A percentile compares a stretch with the other conserved stretches of the same genome.
These are phyloP conservation scores for Eustalomyia histrio DNA, from an alignment of 2,888 invertebrate genomes.

Conservation along the genomic window DNA sequence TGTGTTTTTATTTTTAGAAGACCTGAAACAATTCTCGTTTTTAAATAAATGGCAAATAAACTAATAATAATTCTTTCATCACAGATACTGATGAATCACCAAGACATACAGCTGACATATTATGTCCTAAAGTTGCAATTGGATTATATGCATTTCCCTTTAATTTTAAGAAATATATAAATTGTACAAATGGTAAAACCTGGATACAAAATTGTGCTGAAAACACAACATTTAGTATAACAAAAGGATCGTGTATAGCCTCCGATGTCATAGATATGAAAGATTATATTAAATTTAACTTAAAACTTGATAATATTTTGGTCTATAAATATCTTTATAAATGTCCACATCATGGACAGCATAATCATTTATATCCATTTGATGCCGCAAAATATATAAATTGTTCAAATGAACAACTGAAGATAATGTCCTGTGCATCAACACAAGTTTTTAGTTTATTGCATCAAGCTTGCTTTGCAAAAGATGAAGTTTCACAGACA, in stretches of 20 bases:
- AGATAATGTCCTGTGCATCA: not conserved
- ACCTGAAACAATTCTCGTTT: too few relatives aligned
- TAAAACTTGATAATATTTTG: not conserved
- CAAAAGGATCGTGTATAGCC: not conserved
- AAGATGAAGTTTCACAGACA: not conserved
- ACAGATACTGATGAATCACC: too few relatives aligned
- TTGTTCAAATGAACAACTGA: not conserved
- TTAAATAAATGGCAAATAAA: too few relatives aligned
- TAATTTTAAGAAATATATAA: not conserved
- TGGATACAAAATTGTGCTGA: not conserved
- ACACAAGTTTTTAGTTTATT: not conserved
- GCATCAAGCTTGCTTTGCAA: not conserved
- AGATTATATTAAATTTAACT: not conserved
- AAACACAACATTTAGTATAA: not conserved
- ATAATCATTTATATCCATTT: not conserved
- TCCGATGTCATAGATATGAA: too few relatives aligned
- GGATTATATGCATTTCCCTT: not conserved
- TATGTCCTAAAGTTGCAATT: not conserved
- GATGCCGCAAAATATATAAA: slow-evolving; percentile 26
- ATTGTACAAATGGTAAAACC: not conserved
- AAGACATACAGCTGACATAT: not conserved
- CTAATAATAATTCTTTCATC: too few relatives aligned
- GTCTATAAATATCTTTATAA: not conserved
- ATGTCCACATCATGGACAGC: not conserved
- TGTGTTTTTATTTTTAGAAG: too few relatives aligned